Evolutionary conservation across 2,888 invertebrate species (phyloP), one percentile per base, ranked within the genome.

Genomic region (Ametastegia equiseti): DNA sequence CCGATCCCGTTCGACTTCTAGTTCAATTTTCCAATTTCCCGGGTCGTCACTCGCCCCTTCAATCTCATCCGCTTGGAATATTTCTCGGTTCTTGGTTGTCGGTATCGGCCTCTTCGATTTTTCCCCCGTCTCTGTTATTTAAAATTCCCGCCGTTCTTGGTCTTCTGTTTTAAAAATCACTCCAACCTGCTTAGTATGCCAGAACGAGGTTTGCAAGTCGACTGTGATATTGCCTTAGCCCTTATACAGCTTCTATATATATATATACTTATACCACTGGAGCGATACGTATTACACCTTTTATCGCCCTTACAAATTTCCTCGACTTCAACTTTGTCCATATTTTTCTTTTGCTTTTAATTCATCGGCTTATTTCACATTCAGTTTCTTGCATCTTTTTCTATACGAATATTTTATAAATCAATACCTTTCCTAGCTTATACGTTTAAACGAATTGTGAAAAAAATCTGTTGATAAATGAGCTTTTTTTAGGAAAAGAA

Each of bases 1-100:
- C 42, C 42, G 13, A n/a, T 54, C 54, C 42, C 63, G 27, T 57
- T 71, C 60, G 83, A 85, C 84, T 86, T 85, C 86, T 86, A 86
- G 88, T 90, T 89, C 88, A 91, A 88, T 90, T 90, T 88, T 88
- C 89, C 90, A 90, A 90, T 90, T 89, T 90, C 89, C 88, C 86
- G 83, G 84, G 84, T 87, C 89, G 90, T 90, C 90, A 89, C 88
- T 89, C 88, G 85, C 79, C 75, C 84, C 82, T 81, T 87, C 86
- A 85, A 83, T 83, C 83, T 71, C 84, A 84, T 81, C 86, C 86
- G 83, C 84, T 85, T 82, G 85, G 87, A 88, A 89, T 89, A 89
- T 90, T 88, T 84, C 83, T 82, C 80, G 80, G 82, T 83, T 81
- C 83, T 81, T 81, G n/a, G n/a, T n/a, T n/a, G n/a, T n/a, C 30